Evolutionary conservation across 2,888 invertebrate genomes (phyloP).

Genomic region (Mongoloraphidia duomilia): DNA sequence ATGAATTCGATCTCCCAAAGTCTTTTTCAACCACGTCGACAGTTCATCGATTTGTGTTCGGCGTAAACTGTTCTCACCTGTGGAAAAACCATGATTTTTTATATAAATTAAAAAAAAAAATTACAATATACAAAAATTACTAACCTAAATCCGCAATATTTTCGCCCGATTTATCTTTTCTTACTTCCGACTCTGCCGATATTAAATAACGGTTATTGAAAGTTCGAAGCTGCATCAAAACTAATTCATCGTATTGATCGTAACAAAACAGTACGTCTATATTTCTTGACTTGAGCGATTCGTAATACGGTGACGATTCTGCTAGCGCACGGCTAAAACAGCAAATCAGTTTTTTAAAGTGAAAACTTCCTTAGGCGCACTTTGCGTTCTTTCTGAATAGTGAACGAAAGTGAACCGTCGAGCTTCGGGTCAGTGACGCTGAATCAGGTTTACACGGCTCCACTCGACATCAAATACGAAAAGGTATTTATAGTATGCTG

Average conservation of each 20-base stretch:
- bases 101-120: not conserved
- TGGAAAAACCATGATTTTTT: conserved; percentile 9
- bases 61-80: conserved; percentile 53
- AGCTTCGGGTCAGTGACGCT: no score
- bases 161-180: conserved; percentile 45
- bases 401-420: no score
- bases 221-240: conserved; percentile 74
- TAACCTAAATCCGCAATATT: conserved; percentile 44
- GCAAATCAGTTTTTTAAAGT: conserved; percentile 14
- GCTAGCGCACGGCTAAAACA: conserved; percentile 73
- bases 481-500: no score
- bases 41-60: conserved; percentile 65
- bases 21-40: conserved; percentile 61
- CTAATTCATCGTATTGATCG: conserved; percentile 93
- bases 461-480: no score
- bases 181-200: conserved; percentile 90
- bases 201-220: conserved; percentile 63
- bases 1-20: conserved; percentile 64
- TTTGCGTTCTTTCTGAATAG: no score
- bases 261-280: conserved; percentile 91
- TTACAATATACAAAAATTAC: conserved; percentile 3
- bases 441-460: no score
- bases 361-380: no score
- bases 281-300: conserved; percentile 74
- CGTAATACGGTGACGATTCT: conserved; percentile 88